These are phyloP conservation scores for Tragelaphus oryx DNA, from an alignment of 2,797 vertebrate species.

Conservation along the genomic window DNA sequence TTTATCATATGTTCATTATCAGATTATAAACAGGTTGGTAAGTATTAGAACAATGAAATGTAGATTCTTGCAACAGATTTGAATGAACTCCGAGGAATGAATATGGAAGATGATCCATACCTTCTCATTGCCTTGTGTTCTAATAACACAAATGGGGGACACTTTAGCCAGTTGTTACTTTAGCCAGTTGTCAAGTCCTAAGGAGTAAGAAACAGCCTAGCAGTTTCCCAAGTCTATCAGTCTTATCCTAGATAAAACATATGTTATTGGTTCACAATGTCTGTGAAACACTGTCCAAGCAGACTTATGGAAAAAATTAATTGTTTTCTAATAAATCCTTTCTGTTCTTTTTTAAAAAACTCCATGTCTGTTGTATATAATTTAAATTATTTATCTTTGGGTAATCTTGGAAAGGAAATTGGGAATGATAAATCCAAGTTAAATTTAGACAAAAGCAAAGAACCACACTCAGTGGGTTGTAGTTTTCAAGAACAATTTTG, in stretches of 20 bases:
- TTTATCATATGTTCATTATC: not conserved
- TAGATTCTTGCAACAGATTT: not conserved
- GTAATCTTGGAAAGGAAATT: not conserved
- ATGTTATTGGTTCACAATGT: not conserved
- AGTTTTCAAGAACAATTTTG: not conserved
- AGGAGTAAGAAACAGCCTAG: constrained; percentile 17
- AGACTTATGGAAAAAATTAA: constrained; percentile 20
- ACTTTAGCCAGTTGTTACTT: not conserved
- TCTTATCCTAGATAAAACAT: constrained; percentile 43
- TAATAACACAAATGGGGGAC: constrained; percentile 17
- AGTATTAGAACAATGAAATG: not conserved
- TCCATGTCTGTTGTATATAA: not conserved
- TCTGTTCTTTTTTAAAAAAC: not conserved
- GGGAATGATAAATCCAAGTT: not conserved
- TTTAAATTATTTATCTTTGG: constrained; percentile 10
- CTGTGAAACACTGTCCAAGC: constrained; percentile 21
- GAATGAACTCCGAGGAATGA: not conserved
- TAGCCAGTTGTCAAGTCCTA: constrained; percentile 33
- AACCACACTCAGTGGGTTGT: not conserved
- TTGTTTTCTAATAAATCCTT: constrained; percentile 25
- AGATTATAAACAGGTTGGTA: not conserved
- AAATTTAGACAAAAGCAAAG: not conserved
- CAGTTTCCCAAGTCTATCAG: not conserved
- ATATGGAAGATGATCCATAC: not conserved
- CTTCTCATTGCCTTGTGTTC: constrained; percentile 22